Percentiles rank a stretch among this genome's conserved stretches.
Conservation (phyloP, 2,888 invertebrate species). For the Cepaea hortensis region DNA sequence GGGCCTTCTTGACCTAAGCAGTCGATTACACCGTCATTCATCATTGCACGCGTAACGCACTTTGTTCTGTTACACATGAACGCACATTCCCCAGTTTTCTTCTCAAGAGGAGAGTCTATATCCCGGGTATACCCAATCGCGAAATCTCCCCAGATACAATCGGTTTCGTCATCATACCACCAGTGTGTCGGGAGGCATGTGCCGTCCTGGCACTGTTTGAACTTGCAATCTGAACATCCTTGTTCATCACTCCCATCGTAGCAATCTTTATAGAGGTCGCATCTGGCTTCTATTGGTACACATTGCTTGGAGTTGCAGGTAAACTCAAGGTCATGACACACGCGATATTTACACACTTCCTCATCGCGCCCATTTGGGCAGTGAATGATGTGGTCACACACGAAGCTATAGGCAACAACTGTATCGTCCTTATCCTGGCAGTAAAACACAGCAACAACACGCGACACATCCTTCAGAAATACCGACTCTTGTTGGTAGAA, state of each 20-base stretch:
- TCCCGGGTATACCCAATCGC: neutral
- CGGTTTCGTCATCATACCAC: conserved; percentile 22
- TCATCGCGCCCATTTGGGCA: conserved; percentile 26
- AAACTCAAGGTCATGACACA: conserved; percentile 3
- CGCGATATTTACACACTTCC: neutral
- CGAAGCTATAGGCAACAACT: conserved; percentile 12
- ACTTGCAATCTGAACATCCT: conserved; percentile 1
- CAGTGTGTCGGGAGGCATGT: conserved; percentile 18
- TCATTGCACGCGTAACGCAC: conserved; percentile 1
- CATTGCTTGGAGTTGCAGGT: conserved; percentile 17
- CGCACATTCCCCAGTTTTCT: neutral
- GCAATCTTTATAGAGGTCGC: conserved; percentile 23
- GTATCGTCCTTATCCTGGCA: conserved; percentile 13
- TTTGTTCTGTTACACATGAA: conserved; percentile 33
- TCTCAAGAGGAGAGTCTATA: neutral
- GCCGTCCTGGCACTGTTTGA: neutral
- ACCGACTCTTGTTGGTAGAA: neutral
- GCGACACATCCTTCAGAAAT: neutral
- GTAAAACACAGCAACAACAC: neutral
- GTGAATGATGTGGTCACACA: conserved; percentile 16
- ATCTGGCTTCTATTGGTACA: conserved; percentile 12
- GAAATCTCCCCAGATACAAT: conserved; percentile 5
- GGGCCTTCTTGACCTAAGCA: conserved; percentile 29
- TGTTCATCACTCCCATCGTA: conserved; percentile 26
- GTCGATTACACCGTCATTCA: conserved; percentile 18